phyloP scores from a whole-genome alignment of 2,888 invertebrate species.

The Atherix ibis region DNA sequence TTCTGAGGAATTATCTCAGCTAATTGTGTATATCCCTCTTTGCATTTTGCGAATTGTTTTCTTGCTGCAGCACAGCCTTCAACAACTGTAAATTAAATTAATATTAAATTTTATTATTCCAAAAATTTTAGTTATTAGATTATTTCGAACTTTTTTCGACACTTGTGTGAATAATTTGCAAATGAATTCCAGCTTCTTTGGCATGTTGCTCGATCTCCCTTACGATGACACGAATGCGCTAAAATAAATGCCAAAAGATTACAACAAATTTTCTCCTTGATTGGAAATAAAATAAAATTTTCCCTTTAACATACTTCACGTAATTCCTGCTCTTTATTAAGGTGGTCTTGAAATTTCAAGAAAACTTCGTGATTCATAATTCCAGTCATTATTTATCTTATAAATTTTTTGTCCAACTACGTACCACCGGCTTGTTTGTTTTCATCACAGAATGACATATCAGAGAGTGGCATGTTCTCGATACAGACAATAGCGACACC shows the following conservation, averaged over 20 bases:
- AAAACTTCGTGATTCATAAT: slow-evolving; percentile 45
- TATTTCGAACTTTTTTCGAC: slow-evolving; percentile 54
- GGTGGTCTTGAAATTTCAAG: slow-evolving; percentile 56
- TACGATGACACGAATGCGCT: slow-evolving; percentile 13
- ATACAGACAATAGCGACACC: no score
- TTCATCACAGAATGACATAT: no score
- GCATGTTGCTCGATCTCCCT: slow-evolving; percentile 58
- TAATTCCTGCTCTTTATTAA: slow-evolving; percentile 62
- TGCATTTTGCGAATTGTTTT: slow-evolving; percentile 47
- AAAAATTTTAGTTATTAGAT: no score
- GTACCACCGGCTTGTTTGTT: no score
- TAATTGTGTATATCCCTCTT: slow-evolving; percentile 46
- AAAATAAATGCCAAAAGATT: no score
- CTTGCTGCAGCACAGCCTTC: slow-evolving; percentile 48
- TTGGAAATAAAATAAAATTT: no score
- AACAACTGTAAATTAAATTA: slow-evolving; percentile 34
- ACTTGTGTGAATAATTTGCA: slow-evolving; percentile 71
- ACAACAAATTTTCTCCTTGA: no score
- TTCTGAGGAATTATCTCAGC: slow-evolving; percentile 50
- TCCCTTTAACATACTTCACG: slow-evolving; percentile 58
- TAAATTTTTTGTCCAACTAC: no score
- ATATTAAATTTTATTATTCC: background rate
- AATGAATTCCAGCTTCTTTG: slow-evolving; percentile 58
- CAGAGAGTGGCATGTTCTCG: no score
- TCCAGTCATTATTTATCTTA: no score